A percentile compares a stretch with the other conserved stretches of the same genome.
phyloP scores from a whole-genome alignment of 2,797 vertebrate species.

The Spizella passerina region DNA sequence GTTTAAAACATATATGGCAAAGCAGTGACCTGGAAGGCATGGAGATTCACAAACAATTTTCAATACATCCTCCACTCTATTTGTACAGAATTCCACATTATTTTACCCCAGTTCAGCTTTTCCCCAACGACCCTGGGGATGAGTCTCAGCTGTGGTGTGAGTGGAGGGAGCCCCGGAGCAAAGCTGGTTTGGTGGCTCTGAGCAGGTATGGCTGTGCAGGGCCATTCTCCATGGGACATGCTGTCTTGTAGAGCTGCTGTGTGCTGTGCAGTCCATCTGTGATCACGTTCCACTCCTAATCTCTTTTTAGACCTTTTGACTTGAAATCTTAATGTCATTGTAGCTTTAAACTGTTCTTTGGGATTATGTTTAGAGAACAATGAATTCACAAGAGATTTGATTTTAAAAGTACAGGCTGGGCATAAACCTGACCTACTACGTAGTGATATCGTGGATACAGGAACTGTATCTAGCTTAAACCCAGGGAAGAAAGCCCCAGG shows the following conservation, averaged over 20 bases:
- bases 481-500: slow-evolving; percentile 46
- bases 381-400: neutral
- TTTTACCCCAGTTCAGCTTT: neutral
- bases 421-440: slow-evolving; percentile 20
- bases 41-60: neutral
- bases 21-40: neutral
- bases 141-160: neutral
- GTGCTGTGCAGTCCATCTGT: neutral
- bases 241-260: neutral
- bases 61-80: neutral
- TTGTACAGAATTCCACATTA: neutral
- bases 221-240: rapidly evolving
- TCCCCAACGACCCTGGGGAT: neutral
- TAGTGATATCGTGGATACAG: neutral
- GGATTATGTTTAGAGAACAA: neutral
- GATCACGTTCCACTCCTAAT: neutral
- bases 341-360: slow-evolving; percentile 6
- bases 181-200: neutral
- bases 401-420: slow-evolving; percentile 23
- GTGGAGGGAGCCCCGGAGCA: neutral
- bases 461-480: slow-evolving; percentile 48
- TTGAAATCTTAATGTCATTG: neutral
- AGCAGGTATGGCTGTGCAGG: neutral
- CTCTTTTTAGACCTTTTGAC: neutral
- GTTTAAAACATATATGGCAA: neutral